Evolutionary conservation across 2,797 vertebrate genomes (phyloP), one percentile per base, ranked within the genome.

Genomic region (Acrossocheilus wenchowensis): DNA sequence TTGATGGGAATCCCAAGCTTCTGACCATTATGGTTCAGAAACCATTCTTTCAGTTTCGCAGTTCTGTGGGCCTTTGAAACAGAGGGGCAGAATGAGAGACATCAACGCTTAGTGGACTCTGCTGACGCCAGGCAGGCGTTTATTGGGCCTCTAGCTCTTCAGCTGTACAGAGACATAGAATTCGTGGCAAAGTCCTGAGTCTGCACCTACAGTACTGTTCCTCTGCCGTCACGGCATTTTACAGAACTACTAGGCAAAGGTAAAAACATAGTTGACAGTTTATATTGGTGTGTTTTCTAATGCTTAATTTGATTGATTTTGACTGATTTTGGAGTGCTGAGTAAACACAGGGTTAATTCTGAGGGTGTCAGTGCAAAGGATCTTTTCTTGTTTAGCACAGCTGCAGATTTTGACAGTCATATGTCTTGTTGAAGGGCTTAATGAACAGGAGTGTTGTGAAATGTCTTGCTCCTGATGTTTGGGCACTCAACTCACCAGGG

Each of bases 1-100:
- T 79, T 11, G 26, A 80, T 66, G 68, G 71, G 34, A 74, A 87
- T 45, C 43, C 78, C 78, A 64, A 78, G 23, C 34, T 77, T 81
- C 34, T 89, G 62, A 69, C 43, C 26, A 71, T 84, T 78, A 15
- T 36, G 74, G 39, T 84, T 78, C 2, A 88, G 81, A 78, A 73
- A 69, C 54, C 41, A 23, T 6, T 3, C 1, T 77, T 78, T 84
- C 23, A 48, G 54, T 82, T 84, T 77, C 62, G 2, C 60, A 62
- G 1, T 87, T 50, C 34, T 26, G 30, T 36, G 36, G 14, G n/a
- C 41, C 39, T 39, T 34, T 77, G 14, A 64, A 72, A 66, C 34
- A 15, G 30, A 81, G 36, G 41, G 52, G 41, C 39, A 15, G 14
- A 75, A 83, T 57, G 21, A 83, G 45, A 43, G 0, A 66, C 21